Percentiles rank a stretch among this genome's conserved stretches.
These are phyloP conservation scores for Macrobrachium nipponense DNA, from an alignment of 1,140 invertebrate genomes.

Conservation along the genomic window DNA sequence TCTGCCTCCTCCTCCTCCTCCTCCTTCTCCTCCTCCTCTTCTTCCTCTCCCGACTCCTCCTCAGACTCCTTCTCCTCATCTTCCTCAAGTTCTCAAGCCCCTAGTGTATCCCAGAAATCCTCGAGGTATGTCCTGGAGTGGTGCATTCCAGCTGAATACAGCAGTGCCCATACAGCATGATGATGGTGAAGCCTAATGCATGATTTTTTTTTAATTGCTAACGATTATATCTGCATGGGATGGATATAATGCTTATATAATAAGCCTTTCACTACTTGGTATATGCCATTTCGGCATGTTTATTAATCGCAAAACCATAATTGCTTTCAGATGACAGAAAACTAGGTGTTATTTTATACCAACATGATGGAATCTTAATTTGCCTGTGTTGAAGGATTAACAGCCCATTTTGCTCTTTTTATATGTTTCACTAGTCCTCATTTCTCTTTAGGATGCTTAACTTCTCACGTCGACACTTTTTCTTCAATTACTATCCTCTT, in stretches of 20 bases:
- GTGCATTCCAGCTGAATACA: neutral
- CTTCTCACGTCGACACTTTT: too few species aligned
- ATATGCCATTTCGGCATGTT: neutral
- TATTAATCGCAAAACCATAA: neutral
- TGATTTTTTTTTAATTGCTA: too few species aligned
- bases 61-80: neutral
- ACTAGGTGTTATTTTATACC: too few species aligned
- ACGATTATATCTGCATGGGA: too few species aligned
- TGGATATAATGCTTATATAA: neutral
- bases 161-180: neutral
- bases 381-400: too few species aligned
- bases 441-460: too few species aligned
- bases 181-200: neutral
- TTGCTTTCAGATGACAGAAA: neutral
- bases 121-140: slow-evolving; percentile 25
- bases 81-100: neutral
- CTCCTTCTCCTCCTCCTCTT: neutral
- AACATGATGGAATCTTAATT: too few species aligned
- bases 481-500: too few species aligned
- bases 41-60: neutral
- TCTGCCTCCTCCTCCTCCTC: neutral
- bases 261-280: neutral
- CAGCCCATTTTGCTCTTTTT: too few species aligned
- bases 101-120: slow-evolving; percentile 16
- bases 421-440: too few species aligned